phyloP scores from a whole-genome alignment of 2,797 vertebrate genomes.

The Hemitrygon akajei region DNA sequence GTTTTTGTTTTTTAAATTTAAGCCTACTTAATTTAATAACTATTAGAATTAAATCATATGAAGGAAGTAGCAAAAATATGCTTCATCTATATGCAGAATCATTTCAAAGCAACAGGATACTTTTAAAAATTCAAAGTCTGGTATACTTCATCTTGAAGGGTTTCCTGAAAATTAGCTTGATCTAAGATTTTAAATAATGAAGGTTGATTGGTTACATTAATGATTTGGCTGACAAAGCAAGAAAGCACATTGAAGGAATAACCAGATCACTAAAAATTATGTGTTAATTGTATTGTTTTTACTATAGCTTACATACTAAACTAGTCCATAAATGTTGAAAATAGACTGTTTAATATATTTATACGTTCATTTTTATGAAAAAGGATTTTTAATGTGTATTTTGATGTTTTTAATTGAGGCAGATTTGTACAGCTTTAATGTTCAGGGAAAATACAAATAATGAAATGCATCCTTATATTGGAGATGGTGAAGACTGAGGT shows the following conservation, averaged over 20 bases:
- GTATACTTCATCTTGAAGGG: neutral
- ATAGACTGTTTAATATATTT: too few species aligned
- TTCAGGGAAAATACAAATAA: neutral
- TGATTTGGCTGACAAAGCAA: neutral
- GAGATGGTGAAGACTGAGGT: neutral
- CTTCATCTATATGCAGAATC: neutral
- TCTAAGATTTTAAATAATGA: constrained; percentile 11
- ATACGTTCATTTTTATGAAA: neutral
- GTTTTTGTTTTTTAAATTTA: neutral
- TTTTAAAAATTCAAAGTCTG: neutral
- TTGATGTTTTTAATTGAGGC: constrained; percentile 14
- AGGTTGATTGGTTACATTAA: neutral
- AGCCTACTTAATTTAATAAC: neutral
- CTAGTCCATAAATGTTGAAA: neutral
- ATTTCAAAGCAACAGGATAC: neutral
- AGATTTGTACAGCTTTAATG: neutral
- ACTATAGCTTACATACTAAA: neutral
- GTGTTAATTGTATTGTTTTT: neutral
- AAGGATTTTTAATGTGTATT: neutral
- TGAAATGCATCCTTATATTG: neutral
- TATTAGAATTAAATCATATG: neutral
- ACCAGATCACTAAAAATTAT: neutral
- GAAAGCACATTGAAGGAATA: neutral
- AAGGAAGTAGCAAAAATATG: neutral
- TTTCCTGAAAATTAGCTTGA: neutral